Percentiles rank a stretch among this genome's conserved stretches.
These are phyloP conservation scores for Lobophora halterata DNA, from an alignment of 2,888 invertebrate genomes.

Conservation along the genomic window DNA sequence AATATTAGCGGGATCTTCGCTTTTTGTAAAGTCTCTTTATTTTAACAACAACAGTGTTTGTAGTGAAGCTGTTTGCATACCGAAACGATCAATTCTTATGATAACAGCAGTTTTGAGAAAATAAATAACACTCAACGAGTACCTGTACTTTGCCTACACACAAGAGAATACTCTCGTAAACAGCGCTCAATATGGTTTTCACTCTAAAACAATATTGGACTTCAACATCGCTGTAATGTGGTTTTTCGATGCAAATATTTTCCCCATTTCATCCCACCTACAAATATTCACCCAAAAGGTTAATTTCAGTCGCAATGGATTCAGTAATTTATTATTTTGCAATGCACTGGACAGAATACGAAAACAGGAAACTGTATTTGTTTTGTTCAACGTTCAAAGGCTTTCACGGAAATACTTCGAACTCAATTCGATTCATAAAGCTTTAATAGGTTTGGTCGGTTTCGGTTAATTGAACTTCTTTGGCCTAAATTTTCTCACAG, in stretches of 20 bases:
- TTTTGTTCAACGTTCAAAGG: no score
- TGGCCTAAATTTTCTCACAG: no score
- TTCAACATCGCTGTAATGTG: conserved; percentile 21
- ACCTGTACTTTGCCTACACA: not conserved
- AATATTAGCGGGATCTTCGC: no score
- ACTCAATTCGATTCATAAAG: no score
- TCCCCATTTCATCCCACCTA: conserved; percentile 23
- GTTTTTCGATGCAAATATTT: conserved; percentile 30
- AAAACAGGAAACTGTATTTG: no score
- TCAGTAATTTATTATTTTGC: conserved; percentile 1
- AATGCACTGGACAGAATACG: conserved; percentile 2
- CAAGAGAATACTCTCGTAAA: conserved; percentile 12
- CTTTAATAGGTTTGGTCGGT: no score
- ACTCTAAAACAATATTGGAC: conserved; percentile 18
- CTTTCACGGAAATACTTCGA: no score
- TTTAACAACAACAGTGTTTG: no score
- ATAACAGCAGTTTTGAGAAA: not conserved
- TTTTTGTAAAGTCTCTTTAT: no score
- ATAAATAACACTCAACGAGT: not conserved
- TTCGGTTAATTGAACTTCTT: no score
- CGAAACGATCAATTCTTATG: no score
- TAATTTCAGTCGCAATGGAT: conserved; percentile 13
- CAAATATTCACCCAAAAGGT: conserved; percentile 23
- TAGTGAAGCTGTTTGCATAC: no score
- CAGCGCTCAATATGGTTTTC: conserved; percentile 20